Conservation (phyloP, 2,797 vertebrate species). For the Phaenicophaeus curvirostris region DNA sequence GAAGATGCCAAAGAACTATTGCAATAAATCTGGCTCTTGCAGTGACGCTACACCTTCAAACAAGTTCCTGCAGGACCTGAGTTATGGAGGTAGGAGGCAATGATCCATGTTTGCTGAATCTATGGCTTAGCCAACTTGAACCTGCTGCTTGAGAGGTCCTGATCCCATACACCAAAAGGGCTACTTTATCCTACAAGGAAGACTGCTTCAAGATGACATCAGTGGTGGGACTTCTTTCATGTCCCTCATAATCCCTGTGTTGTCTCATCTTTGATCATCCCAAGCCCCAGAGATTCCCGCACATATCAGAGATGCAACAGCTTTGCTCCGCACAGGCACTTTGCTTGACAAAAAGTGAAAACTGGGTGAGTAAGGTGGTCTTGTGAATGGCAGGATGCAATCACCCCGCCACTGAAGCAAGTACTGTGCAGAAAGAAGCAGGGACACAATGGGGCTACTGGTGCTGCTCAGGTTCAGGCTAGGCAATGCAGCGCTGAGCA, state of each 20-base stretch:
- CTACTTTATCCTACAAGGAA: background rate
- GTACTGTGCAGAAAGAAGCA: background rate
- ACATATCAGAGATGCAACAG: background rate
- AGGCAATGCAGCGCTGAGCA: background rate
- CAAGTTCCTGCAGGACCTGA: background rate
- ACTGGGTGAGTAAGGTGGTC: background rate
- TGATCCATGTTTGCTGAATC: background rate
- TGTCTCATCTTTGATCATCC: background rate
- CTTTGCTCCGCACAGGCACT: background rate
- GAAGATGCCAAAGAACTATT: background rate
- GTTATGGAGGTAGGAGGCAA: fast-evolving
- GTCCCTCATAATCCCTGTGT: background rate
- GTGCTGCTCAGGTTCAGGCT: background rate
- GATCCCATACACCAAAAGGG: background rate
- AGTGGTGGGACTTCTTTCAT: background rate
- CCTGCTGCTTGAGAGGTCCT: background rate
- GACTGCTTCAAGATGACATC: background rate
- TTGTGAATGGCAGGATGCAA: background rate
- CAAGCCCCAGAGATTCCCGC: background rate
- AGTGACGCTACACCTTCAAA: background rate
- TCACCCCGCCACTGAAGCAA: background rate
- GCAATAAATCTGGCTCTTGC: background rate
- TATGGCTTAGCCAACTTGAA: background rate
- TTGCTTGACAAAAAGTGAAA: background rate
- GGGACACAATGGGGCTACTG: background rate